These are phyloP conservation scores for Euzetes globulus DNA, from an alignment of 2,888 invertebrate species.

Conservation along the genomic window DNA sequence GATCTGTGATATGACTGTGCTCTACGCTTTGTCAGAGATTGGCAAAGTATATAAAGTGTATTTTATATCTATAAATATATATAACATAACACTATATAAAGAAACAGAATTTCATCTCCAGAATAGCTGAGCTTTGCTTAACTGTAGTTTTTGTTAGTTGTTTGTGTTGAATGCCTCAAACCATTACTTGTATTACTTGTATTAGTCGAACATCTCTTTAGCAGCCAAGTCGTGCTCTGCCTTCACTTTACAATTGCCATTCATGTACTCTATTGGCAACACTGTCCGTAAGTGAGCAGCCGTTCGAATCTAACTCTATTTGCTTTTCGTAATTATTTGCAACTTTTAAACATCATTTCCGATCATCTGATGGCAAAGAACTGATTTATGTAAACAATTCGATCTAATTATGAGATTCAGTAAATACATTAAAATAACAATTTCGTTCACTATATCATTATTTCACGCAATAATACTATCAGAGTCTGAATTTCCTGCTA, in stretches of 20 bases:
- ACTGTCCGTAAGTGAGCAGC: neutral
- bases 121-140: neutral
- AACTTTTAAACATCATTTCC: neutral
- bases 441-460: neutral
- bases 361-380: neutral
- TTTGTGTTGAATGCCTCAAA: conserved; percentile 25
- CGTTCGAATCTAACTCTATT: too few relatives aligned
- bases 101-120: neutral
- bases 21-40: neutral
- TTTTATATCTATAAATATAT: conserved; percentile 5
- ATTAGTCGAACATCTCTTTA: neutral
- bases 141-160: conserved; percentile 8
- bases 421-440: neutral
- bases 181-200: conserved; percentile 2
- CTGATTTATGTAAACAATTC: neutral
- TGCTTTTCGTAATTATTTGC: neutral
- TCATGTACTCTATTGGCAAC: neutral
- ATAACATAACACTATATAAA: neutral
- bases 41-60: conserved; percentile 13
- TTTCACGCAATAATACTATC: conserved; percentile 6
- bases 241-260: neutral
- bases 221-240: neutral
- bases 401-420: neutral
- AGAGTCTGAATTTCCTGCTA: neutral
- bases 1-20: conserved; percentile 9